These are phyloP conservation scores for Bombus superbus DNA, from an alignment of 1,140 invertebrate genomes.

Conservation along the genomic window DNA sequence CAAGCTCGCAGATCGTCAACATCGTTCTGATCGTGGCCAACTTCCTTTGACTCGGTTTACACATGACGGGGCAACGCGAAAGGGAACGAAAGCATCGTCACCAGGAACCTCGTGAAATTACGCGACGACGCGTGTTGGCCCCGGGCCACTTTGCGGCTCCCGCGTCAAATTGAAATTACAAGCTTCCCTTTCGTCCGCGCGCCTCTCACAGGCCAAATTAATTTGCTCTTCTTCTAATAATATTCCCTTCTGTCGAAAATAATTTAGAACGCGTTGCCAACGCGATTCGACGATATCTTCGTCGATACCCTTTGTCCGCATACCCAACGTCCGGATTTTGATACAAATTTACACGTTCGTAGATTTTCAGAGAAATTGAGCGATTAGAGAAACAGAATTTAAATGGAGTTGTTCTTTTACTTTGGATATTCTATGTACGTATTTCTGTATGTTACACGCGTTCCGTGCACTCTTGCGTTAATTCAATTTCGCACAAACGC, in stretches of 20 bases:
- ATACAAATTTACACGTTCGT: too few relatives aligned
- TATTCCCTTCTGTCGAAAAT: too few relatives aligned
- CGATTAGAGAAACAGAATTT: too few relatives aligned
- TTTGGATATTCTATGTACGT: too few relatives aligned
- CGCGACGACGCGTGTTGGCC: conserved; percentile 62
- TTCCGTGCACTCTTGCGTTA: too few relatives aligned
- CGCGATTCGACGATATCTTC: neutral
- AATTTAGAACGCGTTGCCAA: neutral
- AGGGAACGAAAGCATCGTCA: conserved; percentile 30
- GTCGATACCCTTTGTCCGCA: neutral
- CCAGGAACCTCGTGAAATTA: conserved; percentile 63
- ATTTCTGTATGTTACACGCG: too few relatives aligned
- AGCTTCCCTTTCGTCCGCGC: conserved; percentile 13
- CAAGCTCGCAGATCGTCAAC: neutral
- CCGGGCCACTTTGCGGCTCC: conserved; percentile 58
- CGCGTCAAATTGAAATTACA: conserved; percentile 74
- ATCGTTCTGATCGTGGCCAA: conserved; percentile 38
- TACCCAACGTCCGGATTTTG: too few relatives aligned
- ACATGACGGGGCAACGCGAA: conserved; percentile 50
- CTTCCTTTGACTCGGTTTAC: conserved; percentile 64
- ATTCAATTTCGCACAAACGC: too few relatives aligned
- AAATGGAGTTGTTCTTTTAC: too few relatives aligned
- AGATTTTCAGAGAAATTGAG: too few relatives aligned
- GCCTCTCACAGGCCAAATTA: neutral
- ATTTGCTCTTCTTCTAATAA: neutral